Conservation (phyloP, 2,888 invertebrate species). For the Ophonus ardosiacus region DNA sequence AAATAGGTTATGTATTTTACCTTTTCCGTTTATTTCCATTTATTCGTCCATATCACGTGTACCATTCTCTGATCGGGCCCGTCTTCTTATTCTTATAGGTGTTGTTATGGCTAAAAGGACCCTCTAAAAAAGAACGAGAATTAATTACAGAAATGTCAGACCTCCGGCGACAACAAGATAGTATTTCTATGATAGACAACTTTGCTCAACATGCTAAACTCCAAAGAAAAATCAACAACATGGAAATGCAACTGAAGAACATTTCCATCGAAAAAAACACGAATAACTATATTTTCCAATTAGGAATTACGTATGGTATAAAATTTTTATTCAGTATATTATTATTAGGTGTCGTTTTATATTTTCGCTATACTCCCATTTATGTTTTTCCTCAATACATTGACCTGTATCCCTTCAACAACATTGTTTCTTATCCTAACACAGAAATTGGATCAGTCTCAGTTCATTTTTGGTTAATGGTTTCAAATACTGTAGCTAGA, state of each 20-base stretch:
- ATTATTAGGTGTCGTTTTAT: constrained; percentile 74
- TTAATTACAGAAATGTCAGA: constrained; percentile 74
- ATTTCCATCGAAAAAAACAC: constrained; percentile 68
- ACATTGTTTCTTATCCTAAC: constrained; percentile 77
- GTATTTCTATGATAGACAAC: constrained; percentile 79
- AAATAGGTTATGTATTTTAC: constrained; percentile 37
- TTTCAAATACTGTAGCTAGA: constrained; percentile 75
- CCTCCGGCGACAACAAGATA: constrained; percentile 76
- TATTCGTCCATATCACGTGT: no score
- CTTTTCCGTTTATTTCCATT: neutral
- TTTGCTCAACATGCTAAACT: constrained; percentile 80
- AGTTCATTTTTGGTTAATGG: constrained; percentile 77
- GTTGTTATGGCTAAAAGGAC: constrained; percentile 76
- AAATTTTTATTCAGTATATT: constrained; percentile 73
- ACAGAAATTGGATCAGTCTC: constrained; percentile 76
- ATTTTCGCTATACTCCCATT: constrained; percentile 75
- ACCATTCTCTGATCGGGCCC: neutral
- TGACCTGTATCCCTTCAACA: constrained; percentile 76
- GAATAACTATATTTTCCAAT: constrained; percentile 66
- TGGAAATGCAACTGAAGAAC: constrained; percentile 77
- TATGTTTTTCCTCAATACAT: constrained; percentile 74
- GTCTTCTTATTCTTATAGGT: constrained; percentile 74
- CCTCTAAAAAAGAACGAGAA: constrained; percentile 75
- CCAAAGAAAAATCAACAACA: constrained; percentile 78
- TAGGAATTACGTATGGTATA: constrained; percentile 73